Evolutionary conservation across 2,797 vertebrate species (phyloP), one percentile per base, ranked within the genome.

Genomic region (Cirrhinus mrigala): DNA sequence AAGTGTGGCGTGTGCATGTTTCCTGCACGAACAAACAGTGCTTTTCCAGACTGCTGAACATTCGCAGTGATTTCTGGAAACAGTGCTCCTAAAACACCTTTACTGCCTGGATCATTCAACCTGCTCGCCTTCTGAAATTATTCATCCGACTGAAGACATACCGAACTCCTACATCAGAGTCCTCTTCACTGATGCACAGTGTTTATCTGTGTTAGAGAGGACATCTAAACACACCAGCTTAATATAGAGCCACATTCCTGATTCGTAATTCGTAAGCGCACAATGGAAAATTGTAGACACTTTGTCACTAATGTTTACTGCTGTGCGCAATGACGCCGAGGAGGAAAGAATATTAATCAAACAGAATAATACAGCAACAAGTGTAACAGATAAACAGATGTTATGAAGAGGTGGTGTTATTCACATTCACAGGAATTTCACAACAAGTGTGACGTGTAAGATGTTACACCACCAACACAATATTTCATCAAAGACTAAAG

Each of bases 1-100:
- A 33, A 56, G 74, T 76, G 74, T 37, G 29, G 20, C 74, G 74
- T 37, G 74, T n/a, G 74, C 29, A 56, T 85, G 89, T 87, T 90
- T 93, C 85, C 90, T 92, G 90, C 83, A 85, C 87, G 88, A 89
- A 78, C 90, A 82, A 85, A 85, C 29, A 78, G 79, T 75, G 68
- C 60, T 90, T 91, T 87, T 91, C 91, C 62, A 73, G 90, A 87
- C 89, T 89, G 83, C 88, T 91, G 83, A 92, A 91, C 88, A 74
- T 90, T 15, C 46, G 60, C 8, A 0, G 22, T 27, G 64, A 54
- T 82, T 66, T 88, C 71, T 40, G 78, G 18, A 79, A 77, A 84
- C 18, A 3, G 71, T 2, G 0, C 71, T 52, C 24, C 33, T 20
- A 11, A 52, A 81, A 48, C 56, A 20, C 73, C 40, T 15, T 64